These are phyloP conservation scores for Carterocephalus palaemon DNA, from an alignment of 2,888 invertebrate species.

Conservation along the genomic window DNA sequence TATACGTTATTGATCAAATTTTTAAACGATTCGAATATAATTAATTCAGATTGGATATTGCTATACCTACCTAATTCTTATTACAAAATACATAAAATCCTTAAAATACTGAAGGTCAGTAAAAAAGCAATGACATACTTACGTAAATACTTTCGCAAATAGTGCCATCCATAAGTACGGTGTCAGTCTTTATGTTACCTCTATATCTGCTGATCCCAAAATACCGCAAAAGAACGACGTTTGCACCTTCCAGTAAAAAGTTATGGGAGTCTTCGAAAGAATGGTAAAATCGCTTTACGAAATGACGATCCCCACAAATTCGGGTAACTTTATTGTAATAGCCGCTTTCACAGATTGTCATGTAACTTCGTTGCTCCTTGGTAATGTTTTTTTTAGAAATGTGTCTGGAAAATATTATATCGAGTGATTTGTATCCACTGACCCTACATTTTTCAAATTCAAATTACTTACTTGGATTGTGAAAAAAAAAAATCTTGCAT, in stretches of 20 bases:
- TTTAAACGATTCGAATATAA: no score
- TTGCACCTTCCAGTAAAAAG: slow-evolving; percentile 81
- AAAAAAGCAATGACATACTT: slow-evolving; percentile 44
- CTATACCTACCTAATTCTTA: no score
- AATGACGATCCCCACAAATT: slow-evolving; percentile 61
- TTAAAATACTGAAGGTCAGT: no score
- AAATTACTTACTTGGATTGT: no score
- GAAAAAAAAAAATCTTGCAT: background rate
- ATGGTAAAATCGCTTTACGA: slow-evolving; percentile 72
- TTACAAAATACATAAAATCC: no score
- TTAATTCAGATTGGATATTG: no score
- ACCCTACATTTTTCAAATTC: no score
- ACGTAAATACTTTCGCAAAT: slow-evolving; percentile 81
- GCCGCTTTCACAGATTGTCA: slow-evolving; percentile 73
- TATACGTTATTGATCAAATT: no score
- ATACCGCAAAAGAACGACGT: slow-evolving; percentile 80
- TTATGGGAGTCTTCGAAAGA: slow-evolving; percentile 66
- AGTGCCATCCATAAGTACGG: slow-evolving; percentile 79
- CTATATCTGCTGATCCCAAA: slow-evolving; percentile 73
- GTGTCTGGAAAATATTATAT: slow-evolving; percentile 48
- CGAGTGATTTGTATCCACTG: background rate
- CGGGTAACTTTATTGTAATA: slow-evolving; percentile 78
- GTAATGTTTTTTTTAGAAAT: slow-evolving; percentile 59
- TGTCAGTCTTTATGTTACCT: slow-evolving; percentile 76
- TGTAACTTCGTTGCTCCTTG: slow-evolving; percentile 75